Conservation (phyloP, 2,113 vertebrate species). For the Drymodes brunneopygia region DNA sequence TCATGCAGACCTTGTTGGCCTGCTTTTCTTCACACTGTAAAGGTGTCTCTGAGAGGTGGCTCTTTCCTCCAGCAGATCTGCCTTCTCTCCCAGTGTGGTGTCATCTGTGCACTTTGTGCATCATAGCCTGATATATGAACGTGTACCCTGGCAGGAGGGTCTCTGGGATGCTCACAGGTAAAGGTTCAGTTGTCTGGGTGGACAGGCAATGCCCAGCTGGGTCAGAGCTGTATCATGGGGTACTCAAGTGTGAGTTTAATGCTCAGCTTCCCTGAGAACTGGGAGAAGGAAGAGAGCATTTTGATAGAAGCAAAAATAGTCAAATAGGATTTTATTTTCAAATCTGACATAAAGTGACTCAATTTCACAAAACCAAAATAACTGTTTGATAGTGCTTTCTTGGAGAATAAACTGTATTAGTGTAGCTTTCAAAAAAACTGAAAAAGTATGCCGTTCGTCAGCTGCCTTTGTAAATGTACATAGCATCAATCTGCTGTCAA, state of each 20-base stretch:
- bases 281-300: neutral
- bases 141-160: neutral
- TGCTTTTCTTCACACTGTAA: neutral
- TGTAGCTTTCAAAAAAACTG: neutral
- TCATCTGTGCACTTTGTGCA: neutral
- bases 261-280: neutral
- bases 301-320: neutral
- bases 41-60: neutral
- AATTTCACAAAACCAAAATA: neutral
- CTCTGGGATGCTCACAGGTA: neutral
- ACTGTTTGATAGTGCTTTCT: neutral
- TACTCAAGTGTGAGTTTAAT: neutral
- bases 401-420: neutral
- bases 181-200: neutral
- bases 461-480: neutral
- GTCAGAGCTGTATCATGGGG: neutral
- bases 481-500: neutral
- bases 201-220: neutral
- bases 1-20: neutral
- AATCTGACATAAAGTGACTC: neutral
- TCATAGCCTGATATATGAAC: neutral
- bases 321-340: neutral
- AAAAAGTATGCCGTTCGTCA: neutral
- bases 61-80: neutral
- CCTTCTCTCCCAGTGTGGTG: neutral